Evolutionary conservation across 2,888 invertebrate species (phyloP).

Genomic region (Rhagonycha lutea): DNA sequence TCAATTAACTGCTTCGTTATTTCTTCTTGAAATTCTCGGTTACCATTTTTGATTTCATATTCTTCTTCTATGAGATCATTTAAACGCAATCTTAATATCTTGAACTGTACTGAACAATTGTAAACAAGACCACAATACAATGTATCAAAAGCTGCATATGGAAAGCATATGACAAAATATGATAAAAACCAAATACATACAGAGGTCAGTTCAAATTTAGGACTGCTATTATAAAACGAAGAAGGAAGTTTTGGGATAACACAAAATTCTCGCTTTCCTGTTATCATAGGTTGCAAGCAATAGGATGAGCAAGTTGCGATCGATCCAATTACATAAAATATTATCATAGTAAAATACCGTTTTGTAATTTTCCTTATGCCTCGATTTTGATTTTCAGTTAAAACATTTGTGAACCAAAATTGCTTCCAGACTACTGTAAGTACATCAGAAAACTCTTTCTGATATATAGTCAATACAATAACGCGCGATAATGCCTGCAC

Average conservation of each 20-base stretch:
- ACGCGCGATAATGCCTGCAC: background rate
- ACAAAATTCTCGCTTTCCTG: background rate
- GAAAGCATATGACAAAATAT: background rate
- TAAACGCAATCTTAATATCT: background rate
- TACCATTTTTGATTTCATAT: background rate
- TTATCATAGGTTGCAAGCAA: background rate
- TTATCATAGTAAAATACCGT: background rate
- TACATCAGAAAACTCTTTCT: background rate
- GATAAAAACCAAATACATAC: background rate
- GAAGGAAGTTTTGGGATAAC: background rate
- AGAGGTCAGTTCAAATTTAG: background rate
- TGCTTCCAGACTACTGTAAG: background rate
- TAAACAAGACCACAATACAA: background rate
- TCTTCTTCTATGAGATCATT: background rate
- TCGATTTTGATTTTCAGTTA: background rate
- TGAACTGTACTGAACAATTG: background rate
- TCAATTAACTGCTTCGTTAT: background rate
- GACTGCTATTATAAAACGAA: background rate
- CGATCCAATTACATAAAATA: background rate
- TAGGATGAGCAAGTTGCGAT: no score
- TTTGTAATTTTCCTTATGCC: background rate
- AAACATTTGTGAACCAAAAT: background rate
- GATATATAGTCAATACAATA: background rate
- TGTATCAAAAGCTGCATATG: background rate
- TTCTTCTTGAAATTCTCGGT: background rate